Evolutionary conservation across 1,140 invertebrate species (phyloP).

Genomic region (Marisa cornuarietis): DNA sequence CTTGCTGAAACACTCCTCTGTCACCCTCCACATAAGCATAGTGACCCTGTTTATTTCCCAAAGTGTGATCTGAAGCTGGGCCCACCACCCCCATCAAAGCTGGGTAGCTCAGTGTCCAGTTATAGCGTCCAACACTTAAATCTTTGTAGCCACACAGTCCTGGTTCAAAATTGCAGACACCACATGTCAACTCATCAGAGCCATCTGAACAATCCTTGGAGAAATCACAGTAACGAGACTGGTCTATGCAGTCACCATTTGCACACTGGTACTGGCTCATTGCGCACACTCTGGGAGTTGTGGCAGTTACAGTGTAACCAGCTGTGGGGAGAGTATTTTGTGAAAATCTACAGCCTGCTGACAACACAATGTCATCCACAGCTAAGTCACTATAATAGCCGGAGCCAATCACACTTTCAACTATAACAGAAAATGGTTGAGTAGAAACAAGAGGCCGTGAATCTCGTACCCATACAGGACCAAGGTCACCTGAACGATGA

Average conservation of each 20-base stretch:
- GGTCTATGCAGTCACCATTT: conserved; percentile 44
- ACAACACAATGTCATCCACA: conserved; percentile 55
- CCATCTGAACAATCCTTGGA: conserved; percentile 52
- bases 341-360: conserved; percentile 44
- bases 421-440: conserved; percentile 51
- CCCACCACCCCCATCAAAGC: conserved; percentile 31
- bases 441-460: conserved; percentile 33
- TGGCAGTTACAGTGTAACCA: conserved; percentile 36
- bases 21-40: conserved; percentile 55
- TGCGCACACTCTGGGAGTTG: conserved; percentile 44
- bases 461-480: conserved; percentile 54
- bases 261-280: conserved; percentile 45
- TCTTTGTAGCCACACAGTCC: conserved; percentile 59
- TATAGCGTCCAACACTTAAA: conserved; percentile 55
- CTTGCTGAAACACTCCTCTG: conserved; percentile 49
- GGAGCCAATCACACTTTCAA: conserved; percentile 45
- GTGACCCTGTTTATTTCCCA: conserved; percentile 39
- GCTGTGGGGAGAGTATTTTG: conserved; percentile 41
- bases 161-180: conserved; percentile 60
- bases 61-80: conserved; percentile 44
- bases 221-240: conserved; percentile 50
- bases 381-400: conserved; percentile 54
- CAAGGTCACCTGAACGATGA: conserved; percentile 48
- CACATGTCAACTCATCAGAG: conserved; percentile 59
- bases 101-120: conserved; percentile 45